phyloP scores from a whole-genome alignment of 2,113 vertebrate species.

The Cottus gobio region DNA sequence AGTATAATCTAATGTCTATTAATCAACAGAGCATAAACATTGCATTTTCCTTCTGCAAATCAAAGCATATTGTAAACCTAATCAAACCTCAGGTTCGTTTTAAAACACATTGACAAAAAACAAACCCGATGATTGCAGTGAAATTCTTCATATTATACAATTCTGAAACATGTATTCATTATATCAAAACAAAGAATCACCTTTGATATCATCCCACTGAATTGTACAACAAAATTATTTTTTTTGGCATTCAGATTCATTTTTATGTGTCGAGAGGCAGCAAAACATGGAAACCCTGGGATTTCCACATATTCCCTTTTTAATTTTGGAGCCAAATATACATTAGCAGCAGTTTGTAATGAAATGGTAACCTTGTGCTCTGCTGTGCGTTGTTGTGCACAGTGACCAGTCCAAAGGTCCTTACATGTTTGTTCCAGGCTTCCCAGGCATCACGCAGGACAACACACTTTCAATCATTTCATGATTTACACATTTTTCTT shows the following conservation, averaged over 20 bases:
- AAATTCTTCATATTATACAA: slow-evolving; percentile 72
- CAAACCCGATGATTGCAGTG: slow-evolving; percentile 39
- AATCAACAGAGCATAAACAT: slow-evolving; percentile 49
- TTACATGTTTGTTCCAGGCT: slow-evolving; percentile 41
- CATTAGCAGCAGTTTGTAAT: slow-evolving; percentile 75
- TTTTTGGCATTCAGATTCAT: slow-evolving; percentile 81
- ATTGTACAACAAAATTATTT: slow-evolving; percentile 74
- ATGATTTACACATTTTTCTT: slow-evolving; percentile 15
- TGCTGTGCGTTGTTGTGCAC: slow-evolving; percentile 45
- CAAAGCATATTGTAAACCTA: slow-evolving; percentile 50
- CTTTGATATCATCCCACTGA: slow-evolving; percentile 70
- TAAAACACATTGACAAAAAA: slow-evolving; percentile 44
- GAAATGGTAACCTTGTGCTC: slow-evolving; percentile 66
- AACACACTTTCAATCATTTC: not conserved
- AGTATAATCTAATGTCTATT: slow-evolving; percentile 39
- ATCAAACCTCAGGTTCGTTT: slow-evolving; percentile 47
- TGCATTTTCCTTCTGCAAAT: slow-evolving; percentile 47
- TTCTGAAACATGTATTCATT: slow-evolving; percentile 68
- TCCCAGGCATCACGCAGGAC: slow-evolving; percentile 22
- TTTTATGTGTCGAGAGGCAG: slow-evolving; percentile 63
- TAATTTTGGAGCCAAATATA: slow-evolving; percentile 71
- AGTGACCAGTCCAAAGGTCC: slow-evolving; percentile 53
- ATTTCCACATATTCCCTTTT: slow-evolving; percentile 78
- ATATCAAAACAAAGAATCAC: slow-evolving; percentile 77
- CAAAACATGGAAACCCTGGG: slow-evolving; percentile 59